Percentiles rank a stretch among this genome's conserved stretches.
Conservation (phyloP, 1,140 invertebrate genomes). For the Apis laboriosa region DNA sequence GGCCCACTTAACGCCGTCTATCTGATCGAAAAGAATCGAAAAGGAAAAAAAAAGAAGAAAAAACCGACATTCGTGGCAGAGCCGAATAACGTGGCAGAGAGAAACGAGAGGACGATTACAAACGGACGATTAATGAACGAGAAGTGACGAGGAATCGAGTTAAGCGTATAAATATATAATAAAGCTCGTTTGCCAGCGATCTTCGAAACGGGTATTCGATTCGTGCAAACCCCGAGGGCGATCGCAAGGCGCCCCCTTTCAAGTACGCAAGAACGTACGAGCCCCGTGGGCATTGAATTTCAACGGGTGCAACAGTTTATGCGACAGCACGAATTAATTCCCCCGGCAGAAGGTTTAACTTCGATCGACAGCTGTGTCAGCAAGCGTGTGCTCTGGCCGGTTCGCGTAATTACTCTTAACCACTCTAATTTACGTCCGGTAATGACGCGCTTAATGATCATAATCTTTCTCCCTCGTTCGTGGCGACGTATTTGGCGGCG, state of each 20-base stretch:
- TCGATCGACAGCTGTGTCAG: constrained; percentile 47
- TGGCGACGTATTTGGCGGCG: constrained; percentile 32
- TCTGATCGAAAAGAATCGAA: too few relatives aligned
- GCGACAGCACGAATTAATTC: constrained; percentile 39
- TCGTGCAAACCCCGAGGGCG: neutral
- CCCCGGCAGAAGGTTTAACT: constrained; percentile 27
- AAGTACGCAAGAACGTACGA: neutral
- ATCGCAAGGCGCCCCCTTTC: neutral
- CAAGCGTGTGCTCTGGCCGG: neutral
- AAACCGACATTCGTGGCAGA: too few relatives aligned
- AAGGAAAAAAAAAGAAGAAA: too few relatives aligned
- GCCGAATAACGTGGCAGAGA: too few relatives aligned
- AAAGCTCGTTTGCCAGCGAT: constrained; percentile 2
- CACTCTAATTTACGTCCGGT: constrained; percentile 48
- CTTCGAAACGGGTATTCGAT: neutral
- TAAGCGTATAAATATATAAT: neutral
- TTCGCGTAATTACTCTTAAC: constrained; percentile 47
- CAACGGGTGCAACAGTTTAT: constrained; percentile 6
- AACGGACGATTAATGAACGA: neutral
- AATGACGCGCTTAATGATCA: constrained; percentile 49
- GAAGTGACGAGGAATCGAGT: neutral
- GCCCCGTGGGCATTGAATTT: constrained; percentile 10
- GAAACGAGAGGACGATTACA: too few relatives aligned
- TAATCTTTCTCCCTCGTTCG: constrained; percentile 26
- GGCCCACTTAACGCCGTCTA: too few relatives aligned